A percentile compares a stretch with the other conserved stretches of the same genome.
phyloP scores from a whole-genome alignment of 2,113 vertebrate genomes.

The Naja naja region DNA sequence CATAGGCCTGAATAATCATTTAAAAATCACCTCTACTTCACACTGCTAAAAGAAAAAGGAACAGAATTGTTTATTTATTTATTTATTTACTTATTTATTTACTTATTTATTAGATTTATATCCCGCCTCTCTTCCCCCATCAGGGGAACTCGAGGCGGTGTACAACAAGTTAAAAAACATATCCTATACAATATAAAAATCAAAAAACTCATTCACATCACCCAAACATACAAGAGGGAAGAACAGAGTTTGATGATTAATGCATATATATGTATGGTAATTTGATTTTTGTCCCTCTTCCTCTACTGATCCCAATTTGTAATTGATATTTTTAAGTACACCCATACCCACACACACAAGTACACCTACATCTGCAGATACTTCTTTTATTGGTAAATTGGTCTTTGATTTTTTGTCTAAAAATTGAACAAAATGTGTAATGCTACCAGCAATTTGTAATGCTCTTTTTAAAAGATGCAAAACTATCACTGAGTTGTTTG shows the following conservation, averaged over 20 bases:
- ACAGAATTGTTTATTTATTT: too few species aligned
- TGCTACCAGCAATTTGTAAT: neutral
- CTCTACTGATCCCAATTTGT: neutral
- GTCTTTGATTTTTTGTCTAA: neutral
- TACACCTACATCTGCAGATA: neutral
- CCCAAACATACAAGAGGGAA: too few species aligned
- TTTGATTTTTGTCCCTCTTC: neutral
- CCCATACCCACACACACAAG: neutral
- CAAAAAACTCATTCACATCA: too few species aligned
- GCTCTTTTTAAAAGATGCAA: neutral
- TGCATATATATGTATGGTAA: neutral
- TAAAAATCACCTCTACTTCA: neutral
- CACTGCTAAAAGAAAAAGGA: neutral
- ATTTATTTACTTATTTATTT: too few species aligned
- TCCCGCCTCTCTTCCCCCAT: too few species aligned
- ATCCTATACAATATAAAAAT: too few species aligned
- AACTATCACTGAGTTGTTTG: neutral
- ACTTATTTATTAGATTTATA: too few species aligned
- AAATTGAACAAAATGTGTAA: neutral
- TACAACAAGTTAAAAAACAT: too few species aligned
- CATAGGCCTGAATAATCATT: neutral
- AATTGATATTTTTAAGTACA: neutral
- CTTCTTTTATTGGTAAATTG: neutral
- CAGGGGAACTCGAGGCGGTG: too few species aligned
- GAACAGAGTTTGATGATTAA: neutral